Conservation (phyloP, 2,797 vertebrate genomes). For the Fratercula arctica region DNA sequence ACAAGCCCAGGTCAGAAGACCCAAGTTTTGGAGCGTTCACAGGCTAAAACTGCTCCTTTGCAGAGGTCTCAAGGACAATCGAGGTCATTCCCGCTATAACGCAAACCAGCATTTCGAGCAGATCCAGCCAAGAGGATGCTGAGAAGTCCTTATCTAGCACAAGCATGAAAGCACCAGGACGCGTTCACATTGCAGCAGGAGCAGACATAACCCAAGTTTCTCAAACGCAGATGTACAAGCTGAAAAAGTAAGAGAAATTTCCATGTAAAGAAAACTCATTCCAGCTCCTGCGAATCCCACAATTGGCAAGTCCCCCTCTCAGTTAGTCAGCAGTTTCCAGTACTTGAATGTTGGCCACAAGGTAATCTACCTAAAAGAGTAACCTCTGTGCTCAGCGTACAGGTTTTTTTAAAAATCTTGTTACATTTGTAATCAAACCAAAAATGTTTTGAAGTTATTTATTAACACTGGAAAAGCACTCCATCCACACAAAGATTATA, state of each 20-base stretch:
- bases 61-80: neutral
- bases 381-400: neutral
- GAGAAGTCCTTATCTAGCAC: neutral
- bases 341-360: neutral
- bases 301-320: neutral
- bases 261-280: neutral
- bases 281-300: neutral
- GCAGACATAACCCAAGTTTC: neutral
- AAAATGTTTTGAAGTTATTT: neutral
- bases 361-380: neutral
- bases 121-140: neutral
- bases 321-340: neutral
- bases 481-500: neutral
- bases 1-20: neutral
- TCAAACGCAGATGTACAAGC: neutral
- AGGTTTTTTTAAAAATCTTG: neutral
- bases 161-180: neutral
- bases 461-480: neutral
- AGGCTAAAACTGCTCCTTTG: neutral
- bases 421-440: neutral
- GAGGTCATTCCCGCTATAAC: neutral
- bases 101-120: neutral
- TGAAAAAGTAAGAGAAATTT: neutral
- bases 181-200: rapidly evolving
- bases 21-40: neutral